A percentile compares a stretch with the other conserved stretches of the same genome.
Conservation (phyloP, 2,888 invertebrate species). For the Ecdyonurus torrentis region DNA sequence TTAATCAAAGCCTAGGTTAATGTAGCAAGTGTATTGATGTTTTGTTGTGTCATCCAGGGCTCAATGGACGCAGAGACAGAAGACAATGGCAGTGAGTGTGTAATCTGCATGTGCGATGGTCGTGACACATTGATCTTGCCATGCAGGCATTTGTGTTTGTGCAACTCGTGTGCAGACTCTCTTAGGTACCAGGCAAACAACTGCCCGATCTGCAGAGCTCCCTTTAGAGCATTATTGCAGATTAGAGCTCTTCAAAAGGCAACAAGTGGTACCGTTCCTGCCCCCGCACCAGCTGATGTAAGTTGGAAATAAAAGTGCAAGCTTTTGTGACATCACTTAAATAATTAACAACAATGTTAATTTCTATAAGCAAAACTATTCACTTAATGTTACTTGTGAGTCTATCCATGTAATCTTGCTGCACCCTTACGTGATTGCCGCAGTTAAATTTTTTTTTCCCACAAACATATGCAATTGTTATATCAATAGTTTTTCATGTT, state of each 20-base stretch:
- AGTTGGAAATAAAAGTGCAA: no score
- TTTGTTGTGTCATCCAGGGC: not conserved
- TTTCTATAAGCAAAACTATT: no score
- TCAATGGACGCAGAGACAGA: constrained; percentile 46
- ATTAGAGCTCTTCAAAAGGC: constrained; percentile 81
- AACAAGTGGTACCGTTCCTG: not conserved
- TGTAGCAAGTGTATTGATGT: not conserved
- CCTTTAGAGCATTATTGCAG: constrained; percentile 90
- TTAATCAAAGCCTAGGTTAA: no score
- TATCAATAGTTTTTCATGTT: no score
- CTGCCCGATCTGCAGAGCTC: constrained; percentile 98
- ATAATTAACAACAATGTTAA: no score
- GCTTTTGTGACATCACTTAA: no score
- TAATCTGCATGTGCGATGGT: constrained; percentile 98
- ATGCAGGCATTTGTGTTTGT: constrained; percentile 90
- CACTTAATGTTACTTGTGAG: no score
- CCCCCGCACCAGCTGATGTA: not conserved
- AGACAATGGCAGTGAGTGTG: constrained; percentile 93
- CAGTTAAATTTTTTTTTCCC: no score
- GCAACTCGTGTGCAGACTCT: constrained; percentile 94
- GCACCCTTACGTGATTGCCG: no score
- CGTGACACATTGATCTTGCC: constrained; percentile 94
- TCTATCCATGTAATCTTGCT: no score
- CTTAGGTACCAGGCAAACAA: constrained; percentile 94
- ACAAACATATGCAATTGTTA: no score